phyloP scores from a whole-genome alignment of 2,888 invertebrate species.

The Zygaena filipendulae region DNA sequence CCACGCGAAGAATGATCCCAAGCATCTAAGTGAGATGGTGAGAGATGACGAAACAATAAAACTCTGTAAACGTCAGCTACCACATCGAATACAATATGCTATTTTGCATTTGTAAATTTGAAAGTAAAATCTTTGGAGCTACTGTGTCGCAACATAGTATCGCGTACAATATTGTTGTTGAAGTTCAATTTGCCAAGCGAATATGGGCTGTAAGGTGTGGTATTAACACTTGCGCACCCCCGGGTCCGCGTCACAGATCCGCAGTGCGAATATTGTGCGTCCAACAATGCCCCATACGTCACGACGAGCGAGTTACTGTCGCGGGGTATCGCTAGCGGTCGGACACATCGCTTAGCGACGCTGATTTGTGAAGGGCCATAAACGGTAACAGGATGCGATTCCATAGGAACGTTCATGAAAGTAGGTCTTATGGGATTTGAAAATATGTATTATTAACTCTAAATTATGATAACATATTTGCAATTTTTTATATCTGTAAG shows the following conservation, averaged over 20 bases:
- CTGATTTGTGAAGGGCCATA: constrained; percentile 51
- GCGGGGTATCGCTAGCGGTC: constrained; percentile 52
- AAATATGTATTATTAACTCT: no score
- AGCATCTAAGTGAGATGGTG: neutral
- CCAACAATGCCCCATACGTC: constrained; percentile 58
- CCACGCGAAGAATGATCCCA: constrained; percentile 15
- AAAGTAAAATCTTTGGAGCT: constrained; percentile 52
- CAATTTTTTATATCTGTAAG: no score
- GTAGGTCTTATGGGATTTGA: no score
- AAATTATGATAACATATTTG: no score
- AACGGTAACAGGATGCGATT: constrained; percentile 24
- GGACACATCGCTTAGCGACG: constrained; percentile 50
- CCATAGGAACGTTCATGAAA: no score
- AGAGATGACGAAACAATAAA: constrained; percentile 37
- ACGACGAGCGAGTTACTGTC: constrained; percentile 46
- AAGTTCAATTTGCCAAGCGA: constrained; percentile 5
- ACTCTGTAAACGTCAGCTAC: constrained; percentile 25
- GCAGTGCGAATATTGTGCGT: constrained; percentile 22
- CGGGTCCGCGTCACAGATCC: constrained; percentile 18
- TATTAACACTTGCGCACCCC: constrained; percentile 18
- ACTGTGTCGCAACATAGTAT: constrained; percentile 58
- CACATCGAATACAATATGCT: constrained; percentile 49
- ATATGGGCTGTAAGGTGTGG: constrained; percentile 19
- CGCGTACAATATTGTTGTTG: constrained; percentile 7
- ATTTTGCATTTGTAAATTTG: constrained; percentile 56